These are phyloP conservation scores for Pluvialis apricaria DNA, from an alignment of 2,113 vertebrate species.

Conservation along the genomic window DNA sequence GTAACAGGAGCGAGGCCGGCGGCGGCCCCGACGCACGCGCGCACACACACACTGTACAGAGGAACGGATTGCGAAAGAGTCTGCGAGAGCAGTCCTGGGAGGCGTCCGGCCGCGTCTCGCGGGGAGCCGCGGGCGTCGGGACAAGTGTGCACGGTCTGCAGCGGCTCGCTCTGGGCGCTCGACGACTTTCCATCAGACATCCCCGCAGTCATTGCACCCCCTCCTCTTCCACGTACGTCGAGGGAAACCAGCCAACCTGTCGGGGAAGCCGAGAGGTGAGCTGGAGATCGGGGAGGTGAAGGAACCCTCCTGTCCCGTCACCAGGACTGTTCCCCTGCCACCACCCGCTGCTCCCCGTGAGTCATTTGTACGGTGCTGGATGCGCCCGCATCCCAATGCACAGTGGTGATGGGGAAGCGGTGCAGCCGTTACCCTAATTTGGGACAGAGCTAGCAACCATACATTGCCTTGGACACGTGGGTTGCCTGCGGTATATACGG, in stretches of 20 bases:
- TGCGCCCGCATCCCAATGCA: accelerated
- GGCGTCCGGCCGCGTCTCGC: neutral
- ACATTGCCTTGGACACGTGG: accelerated
- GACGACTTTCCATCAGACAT: neutral
- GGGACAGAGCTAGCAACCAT: accelerated
- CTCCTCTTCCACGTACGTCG: conserved; percentile 96
- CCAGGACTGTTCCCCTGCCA: neutral
- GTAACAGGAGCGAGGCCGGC: neutral
- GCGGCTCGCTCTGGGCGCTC: conserved; percentile 44
- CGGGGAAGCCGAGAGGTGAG: neutral
- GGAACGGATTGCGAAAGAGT: neutral
- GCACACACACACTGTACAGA: neutral
- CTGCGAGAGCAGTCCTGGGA: neutral
- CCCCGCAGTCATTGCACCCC: conserved; percentile 78
- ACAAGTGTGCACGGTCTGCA: conserved; percentile 41
- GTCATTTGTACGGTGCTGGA: neutral
- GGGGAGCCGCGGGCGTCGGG: neutral
- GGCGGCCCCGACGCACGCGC: neutral
- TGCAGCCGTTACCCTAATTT: no score
- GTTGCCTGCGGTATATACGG: neutral
- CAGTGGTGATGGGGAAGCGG: accelerated
- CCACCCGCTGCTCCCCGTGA: accelerated
- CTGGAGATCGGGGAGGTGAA: neutral
- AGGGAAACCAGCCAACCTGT: conserved; percentile 98
- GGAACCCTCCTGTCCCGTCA: no score